phyloP scores from a whole-genome alignment of 2,888 invertebrate species.

The Galeopsomyia nigrocyanea region DNA sequence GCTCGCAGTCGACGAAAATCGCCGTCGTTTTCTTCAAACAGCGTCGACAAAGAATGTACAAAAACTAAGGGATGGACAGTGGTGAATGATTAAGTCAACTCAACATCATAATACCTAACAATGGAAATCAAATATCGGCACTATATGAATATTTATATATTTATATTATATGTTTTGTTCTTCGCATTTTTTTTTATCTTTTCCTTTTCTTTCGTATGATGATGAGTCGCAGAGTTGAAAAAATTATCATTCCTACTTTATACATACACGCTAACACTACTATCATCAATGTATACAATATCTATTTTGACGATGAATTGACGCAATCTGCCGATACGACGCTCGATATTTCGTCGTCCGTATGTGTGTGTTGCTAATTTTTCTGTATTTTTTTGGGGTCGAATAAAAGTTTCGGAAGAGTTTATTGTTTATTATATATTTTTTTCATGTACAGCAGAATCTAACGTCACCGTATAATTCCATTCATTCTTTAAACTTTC shows the following conservation, averaged over 20 bases:
- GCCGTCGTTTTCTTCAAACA: slow-evolving; percentile 47
- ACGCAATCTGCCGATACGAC: slow-evolving; percentile 49
- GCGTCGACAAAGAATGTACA: slow-evolving; percentile 45
- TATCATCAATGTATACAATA: slow-evolving; percentile 46
- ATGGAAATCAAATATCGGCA: slow-evolving; percentile 37
- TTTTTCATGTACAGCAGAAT: slow-evolving; percentile 44
- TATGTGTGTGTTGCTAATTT: slow-evolving; percentile 48
- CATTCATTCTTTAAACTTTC: slow-evolving; percentile 44
- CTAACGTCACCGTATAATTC: slow-evolving; percentile 28
- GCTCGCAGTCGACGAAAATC: slow-evolving; percentile 48
- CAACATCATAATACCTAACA: slow-evolving; percentile 26
- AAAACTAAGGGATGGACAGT: slow-evolving; percentile 17
- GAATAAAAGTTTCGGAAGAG: slow-evolving; percentile 57
- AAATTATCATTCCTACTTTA: slow-evolving; percentile 40
- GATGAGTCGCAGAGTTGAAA: slow-evolving; percentile 41
- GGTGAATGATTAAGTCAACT: slow-evolving; percentile 25
- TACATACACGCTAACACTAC: slow-evolving; percentile 41
- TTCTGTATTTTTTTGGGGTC: slow-evolving; percentile 51
- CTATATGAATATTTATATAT: slow-evolving; percentile 38
- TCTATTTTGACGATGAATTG: slow-evolving; percentile 46
- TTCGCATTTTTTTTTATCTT: slow-evolving; percentile 19
- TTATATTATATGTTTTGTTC: slow-evolving; percentile 24
- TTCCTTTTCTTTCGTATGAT: slow-evolving; percentile 27
- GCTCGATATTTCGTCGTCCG: slow-evolving; percentile 48
- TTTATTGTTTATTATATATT: slow-evolving; percentile 53